Base-by-base conservation (phyloP, 2,888 invertebrate genomes). In the Troilus luridus region DNA sequence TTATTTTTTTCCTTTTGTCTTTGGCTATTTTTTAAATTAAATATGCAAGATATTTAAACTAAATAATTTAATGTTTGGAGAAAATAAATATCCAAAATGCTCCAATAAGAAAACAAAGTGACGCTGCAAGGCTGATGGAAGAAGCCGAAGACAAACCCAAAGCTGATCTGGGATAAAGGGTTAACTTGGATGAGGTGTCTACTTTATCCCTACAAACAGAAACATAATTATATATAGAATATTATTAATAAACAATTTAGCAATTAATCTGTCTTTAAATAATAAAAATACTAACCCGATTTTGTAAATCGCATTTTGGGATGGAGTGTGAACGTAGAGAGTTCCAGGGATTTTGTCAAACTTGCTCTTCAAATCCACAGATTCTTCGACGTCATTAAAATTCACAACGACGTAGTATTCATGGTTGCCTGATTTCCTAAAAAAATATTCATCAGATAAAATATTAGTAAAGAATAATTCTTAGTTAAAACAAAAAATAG, bases 321-420 rank as follows among this genome's bases (percentile, higher is more conserved):
- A 67, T 19, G 90, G 62, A 10, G 88, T 88, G 64, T 88, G 85
- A 54, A 90, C 90, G 19, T 12, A n/a, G 0, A 90, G 60, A 5
- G 64, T n/a, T 12, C 19, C 58, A 11, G 90, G 85, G 2, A 90
- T 60, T 17, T 88, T 60, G 21, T 27, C 54, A 24, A 90, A 85
- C 60, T 81, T 58, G 17, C 90, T 24, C 11, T 89, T 88, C 27
- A 92, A 56, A 58, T 54, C 67, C 58, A 91, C 59, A 11, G 77
- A 60, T 81, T 88, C 81, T 59, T 92, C 91, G 12, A 64, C 21
- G 41, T 92, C 90, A 85, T 92, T 90, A 41, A 92, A 67, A 89
- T 92, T 92, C 14, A 90, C 89, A 0, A 92, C n/a, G 1, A 92
- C 89, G n/a, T 90, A 90, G 67, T 88, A 90, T 24, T 85, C 85